Base-by-base conservation (phyloP, 2,888 invertebrate species). In the Antheraea yamamai region DNA sequence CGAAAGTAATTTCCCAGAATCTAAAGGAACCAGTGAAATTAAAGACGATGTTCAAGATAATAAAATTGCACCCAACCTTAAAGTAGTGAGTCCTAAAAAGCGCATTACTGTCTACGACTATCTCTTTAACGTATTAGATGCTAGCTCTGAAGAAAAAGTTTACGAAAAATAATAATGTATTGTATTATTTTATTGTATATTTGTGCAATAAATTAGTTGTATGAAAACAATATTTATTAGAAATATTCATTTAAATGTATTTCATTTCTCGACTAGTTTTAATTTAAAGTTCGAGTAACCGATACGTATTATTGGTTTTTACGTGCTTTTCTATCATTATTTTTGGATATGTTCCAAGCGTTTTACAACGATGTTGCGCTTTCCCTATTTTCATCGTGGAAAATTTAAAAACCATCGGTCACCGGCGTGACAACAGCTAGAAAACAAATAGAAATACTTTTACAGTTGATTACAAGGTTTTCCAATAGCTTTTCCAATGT, bases 341-440 rank as follows among this genome's bases (percentile, higher is more conserved):
- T 91, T 88, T 90, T 94, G 94, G 94, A 90, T 74, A 79, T 61
- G 84, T 82, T 90, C 94, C 94, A 95, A 92, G 88, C 84, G 87
- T 88, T 91, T 91, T 91, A 93, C 92, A 92, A 91, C 91, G 88
- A 86, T 83, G 91, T 88, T 90, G 91, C 90, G 92, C 91, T 94
- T 95, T 94, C 94, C 94, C 94, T 94, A 93, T 94, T 94, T 95
- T 93, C 94, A 94, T 93, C 93, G 87, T 87, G 81, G 88, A 94
- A 94, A 94, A 93, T 94, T 93, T 94, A 93, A 94, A 94, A 95
- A 91, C 92, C 92, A 94, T 94, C 94, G 91, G 89, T 95, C 94
- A 95, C 93, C 85, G 86, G 84, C 89, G 93, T 94, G 94, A 94
- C 94, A 94, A 91, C 93, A 83, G 86, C 93, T 94, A 91, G 90